phyloP scores from a whole-genome alignment of 2,113 vertebrate species.

The Bos indicus region DNA sequence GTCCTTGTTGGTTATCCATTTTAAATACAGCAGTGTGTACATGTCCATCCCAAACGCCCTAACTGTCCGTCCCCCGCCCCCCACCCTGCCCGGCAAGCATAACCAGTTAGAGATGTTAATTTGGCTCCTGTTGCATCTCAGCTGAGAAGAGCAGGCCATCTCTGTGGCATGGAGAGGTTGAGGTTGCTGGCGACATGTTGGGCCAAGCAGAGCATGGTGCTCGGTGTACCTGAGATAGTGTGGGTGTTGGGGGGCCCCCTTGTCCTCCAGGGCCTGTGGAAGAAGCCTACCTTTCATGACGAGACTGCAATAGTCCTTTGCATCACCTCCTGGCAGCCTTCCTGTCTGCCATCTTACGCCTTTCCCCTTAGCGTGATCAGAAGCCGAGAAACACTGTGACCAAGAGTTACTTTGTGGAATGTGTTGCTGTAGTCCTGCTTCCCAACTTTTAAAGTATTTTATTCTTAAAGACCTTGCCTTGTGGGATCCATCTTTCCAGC shows the following conservation, averaged over 20 bases:
- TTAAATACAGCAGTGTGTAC: not conserved
- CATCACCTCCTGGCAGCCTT: not conserved
- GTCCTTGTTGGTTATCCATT: not conserved
- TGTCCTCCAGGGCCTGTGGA: not conserved
- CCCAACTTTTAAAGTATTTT: not conserved
- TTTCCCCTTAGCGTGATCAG: not conserved
- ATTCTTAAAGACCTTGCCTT: not conserved
- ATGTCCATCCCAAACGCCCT: not conserved
- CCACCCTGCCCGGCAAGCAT: fast-evolving
- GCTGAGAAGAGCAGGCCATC: not conserved
- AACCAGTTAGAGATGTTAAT: not conserved
- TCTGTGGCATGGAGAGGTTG: fast-evolving
- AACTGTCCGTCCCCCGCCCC: not conserved
- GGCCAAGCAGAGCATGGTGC: not conserved
- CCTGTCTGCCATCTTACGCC: not conserved
- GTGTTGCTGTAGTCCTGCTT: not conserved
- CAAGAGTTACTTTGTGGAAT: not conserved
- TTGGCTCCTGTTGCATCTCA: not conserved
- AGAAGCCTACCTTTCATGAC: not conserved
- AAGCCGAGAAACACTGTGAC: not conserved
- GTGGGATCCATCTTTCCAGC: not conserved
- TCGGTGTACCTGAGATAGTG: not conserved
- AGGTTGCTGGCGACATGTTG: fast-evolving
- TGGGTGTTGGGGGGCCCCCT: not conserved
- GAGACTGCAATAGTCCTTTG: not conserved